Conservation (phyloP, 1,140 invertebrate species). For the Drosophila albomicans region DNA sequence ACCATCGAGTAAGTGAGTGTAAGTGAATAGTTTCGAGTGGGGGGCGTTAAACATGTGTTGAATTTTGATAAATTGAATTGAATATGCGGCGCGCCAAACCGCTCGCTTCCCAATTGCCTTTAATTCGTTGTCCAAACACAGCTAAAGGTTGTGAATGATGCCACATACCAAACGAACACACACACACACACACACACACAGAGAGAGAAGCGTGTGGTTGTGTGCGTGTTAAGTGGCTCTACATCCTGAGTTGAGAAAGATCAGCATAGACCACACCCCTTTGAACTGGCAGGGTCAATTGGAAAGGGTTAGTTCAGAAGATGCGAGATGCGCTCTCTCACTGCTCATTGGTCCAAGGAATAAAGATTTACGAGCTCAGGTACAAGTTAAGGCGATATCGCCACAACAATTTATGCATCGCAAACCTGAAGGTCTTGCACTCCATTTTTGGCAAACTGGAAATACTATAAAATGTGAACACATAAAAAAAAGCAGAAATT, state of each 20-base stretch:
- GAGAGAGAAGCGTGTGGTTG: neutral
- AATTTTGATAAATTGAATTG: conserved; percentile 73
- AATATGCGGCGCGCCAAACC: conserved; percentile 18
- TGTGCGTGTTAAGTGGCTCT: conserved; percentile 36
- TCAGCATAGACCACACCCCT: conserved; percentile 65
- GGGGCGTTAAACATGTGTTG: conserved; percentile 60
- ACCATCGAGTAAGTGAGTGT: conserved; percentile 29
- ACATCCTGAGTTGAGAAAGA: conserved; percentile 48
- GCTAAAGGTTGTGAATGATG: conserved; percentile 27
- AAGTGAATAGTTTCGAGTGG: conserved; percentile 19
- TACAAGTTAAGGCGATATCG: conserved; percentile 9
- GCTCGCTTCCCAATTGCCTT: conserved; percentile 42
- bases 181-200: no score
- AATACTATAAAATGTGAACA: conserved; percentile 9
- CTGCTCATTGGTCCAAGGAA: conserved; percentile 64
- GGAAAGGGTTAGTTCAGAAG: conserved; percentile 61
- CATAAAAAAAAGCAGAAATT: conserved; percentile 17
- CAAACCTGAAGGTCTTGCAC: conserved; percentile 33
- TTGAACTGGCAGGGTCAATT: conserved; percentile 28
- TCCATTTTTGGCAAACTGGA: conserved; percentile 72
- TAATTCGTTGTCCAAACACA: conserved; percentile 65
- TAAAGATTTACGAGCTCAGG: conserved; percentile 42
- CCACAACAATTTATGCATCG: conserved; percentile 38
- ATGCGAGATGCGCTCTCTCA: conserved; percentile 48
- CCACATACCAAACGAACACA: conserved; percentile 5